phyloP scores from a whole-genome alignment of 2,113 vertebrate species.

The Meles meles region DNA sequence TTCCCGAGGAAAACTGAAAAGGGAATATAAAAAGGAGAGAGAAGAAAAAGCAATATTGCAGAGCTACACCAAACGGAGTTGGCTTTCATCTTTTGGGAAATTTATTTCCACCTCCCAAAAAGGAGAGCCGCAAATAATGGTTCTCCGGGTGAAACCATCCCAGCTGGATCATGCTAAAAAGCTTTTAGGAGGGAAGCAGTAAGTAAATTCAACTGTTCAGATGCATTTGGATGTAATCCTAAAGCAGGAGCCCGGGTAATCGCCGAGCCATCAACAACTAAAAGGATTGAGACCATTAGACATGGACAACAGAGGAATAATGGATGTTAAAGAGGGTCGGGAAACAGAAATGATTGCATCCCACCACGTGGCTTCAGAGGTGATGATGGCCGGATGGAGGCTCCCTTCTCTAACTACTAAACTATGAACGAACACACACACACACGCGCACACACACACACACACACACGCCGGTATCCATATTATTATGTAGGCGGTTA shows the following conservation, averaged over 20 bases:
- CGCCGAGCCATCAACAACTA: slow-evolving; percentile 73
- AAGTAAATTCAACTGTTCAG: slow-evolving; percentile 78
- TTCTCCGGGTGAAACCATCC: slow-evolving; percentile 57
- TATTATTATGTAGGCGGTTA: slow-evolving; percentile 7
- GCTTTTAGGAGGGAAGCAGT: slow-evolving; percentile 79
- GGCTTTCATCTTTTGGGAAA: slow-evolving; percentile 71
- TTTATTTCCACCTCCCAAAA: slow-evolving; percentile 69
- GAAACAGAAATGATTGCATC: slow-evolving; percentile 49
- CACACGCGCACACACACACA: too few species aligned
- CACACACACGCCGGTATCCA: neutral
- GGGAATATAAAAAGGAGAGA: slow-evolving; percentile 11
- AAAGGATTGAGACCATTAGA: slow-evolving; percentile 73
- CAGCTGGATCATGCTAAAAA: slow-evolving; percentile 78
- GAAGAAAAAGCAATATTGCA: neutral
- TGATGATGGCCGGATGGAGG: neutral
- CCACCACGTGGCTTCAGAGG: neutral
- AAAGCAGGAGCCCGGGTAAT: slow-evolving; percentile 69
- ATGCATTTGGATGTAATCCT: slow-evolving; percentile 74
- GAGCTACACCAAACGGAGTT: neutral
- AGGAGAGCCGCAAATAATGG: slow-evolving; percentile 48
- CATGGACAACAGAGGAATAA: slow-evolving; percentile 69
- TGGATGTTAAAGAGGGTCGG: slow-evolving; percentile 60
- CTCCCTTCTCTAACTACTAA: neutral
- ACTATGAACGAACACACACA: neutral
- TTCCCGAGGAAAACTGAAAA: slow-evolving; percentile 52